A percentile compares a stretch with the other conserved stretches of the same genome.
Evolutionary conservation across 2,797 vertebrate genomes (phyloP).

Genomic region (Periparus ater): DNA sequence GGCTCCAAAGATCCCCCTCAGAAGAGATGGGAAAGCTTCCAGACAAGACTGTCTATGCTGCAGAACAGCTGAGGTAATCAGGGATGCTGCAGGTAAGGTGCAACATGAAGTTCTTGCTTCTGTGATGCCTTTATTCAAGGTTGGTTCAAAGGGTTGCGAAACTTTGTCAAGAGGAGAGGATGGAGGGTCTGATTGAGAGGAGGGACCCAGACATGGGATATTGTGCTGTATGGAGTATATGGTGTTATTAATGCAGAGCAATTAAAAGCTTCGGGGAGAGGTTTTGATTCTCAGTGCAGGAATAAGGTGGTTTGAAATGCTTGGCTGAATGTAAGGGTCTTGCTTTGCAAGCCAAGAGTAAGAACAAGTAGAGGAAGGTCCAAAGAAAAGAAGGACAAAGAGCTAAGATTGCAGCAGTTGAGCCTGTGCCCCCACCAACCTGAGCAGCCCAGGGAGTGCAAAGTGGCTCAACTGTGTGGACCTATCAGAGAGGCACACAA

Average conservation of each 20-base stretch:
- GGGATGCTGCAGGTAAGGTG: not conserved
- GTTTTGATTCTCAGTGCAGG: not conserved
- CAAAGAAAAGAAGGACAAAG: not conserved
- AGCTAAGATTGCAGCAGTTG: not conserved
- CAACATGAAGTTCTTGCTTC: not conserved
- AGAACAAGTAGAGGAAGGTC: not conserved
- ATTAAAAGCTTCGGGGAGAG: not conserved
- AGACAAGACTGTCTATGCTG: not conserved
- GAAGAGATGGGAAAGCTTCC: not conserved
- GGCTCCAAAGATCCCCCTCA: accelerated
- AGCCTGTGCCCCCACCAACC: not conserved
- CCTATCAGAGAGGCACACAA: accelerated
- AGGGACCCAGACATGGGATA: not conserved
- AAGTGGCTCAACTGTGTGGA: not conserved
- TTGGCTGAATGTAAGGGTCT: not conserved
- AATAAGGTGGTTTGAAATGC: not conserved
- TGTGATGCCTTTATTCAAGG: not conserved
- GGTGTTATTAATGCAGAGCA: not conserved
- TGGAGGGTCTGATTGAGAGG: not conserved
- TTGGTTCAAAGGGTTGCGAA: not conserved
- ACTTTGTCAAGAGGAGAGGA: not conserved
- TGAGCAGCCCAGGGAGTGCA: not conserved
- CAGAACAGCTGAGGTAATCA: too few relatives aligned
- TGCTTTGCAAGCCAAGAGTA: not conserved
- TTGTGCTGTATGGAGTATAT: accelerated